Percentiles rank a stretch among this genome's conserved stretches.
These are phyloP conservation scores for Noctilio leporinus DNA, from an alignment of 2,113 vertebrate genomes.

Conservation along the genomic window DNA sequence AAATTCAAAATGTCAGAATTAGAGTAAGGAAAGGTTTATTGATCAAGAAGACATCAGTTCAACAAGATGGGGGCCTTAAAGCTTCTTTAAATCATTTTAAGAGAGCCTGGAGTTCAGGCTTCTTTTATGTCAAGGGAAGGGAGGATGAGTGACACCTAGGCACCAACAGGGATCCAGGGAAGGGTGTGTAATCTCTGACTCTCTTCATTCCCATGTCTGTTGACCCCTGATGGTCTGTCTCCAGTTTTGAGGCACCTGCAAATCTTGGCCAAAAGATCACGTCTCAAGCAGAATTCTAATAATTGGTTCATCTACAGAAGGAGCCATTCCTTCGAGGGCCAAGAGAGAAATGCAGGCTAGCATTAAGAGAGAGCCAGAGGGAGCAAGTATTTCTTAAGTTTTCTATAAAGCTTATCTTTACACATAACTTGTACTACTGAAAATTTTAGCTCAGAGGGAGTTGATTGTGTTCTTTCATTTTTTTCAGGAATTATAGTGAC, in stretches of 20 bases:
- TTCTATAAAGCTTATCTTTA: neutral
- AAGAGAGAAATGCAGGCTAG: neutral
- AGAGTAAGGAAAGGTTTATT: neutral
- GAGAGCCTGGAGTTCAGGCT: neutral
- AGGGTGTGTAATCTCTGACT: neutral
- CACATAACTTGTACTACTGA: neutral
- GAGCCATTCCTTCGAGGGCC: neutral
- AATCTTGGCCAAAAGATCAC: neutral
- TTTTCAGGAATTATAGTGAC: conserved; percentile 38
- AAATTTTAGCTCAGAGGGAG: neutral
- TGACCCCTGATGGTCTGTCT: neutral
- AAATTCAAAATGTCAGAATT: neutral
- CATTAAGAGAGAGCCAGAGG: neutral
- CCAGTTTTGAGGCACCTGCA: neutral
- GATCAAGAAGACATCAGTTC: neutral
- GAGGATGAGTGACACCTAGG: neutral
- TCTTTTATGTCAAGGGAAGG: neutral
- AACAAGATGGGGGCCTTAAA: neutral
- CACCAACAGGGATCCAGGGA: neutral
- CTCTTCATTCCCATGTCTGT: neutral
- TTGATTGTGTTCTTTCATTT: conserved; percentile 8
- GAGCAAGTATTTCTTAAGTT: neutral
- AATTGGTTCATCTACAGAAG: neutral
- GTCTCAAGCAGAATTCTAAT: neutral
- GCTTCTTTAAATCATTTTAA: neutral